Conservation (phyloP, 1,140 invertebrate genomes). For the Brachionus koreanus region DNA sequence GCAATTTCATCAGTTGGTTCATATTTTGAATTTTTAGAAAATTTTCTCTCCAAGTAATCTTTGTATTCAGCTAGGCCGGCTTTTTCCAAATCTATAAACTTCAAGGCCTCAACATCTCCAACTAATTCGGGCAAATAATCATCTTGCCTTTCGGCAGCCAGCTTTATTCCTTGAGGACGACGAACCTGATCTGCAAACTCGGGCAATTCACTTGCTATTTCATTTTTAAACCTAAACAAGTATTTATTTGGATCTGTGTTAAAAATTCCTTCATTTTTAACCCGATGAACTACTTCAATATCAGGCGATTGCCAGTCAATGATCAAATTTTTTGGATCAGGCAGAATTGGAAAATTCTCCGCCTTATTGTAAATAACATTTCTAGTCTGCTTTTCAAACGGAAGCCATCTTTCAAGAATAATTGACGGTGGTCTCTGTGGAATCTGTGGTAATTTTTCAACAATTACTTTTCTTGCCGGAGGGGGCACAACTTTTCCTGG, state of each 20-base stretch:
- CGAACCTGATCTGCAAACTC: not conserved
- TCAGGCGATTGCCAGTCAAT: not conserved
- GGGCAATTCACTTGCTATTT: not conserved
- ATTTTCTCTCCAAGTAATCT: not conserved
- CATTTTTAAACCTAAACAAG: not conserved
- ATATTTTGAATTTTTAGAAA: not conserved
- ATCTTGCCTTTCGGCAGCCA: not conserved
- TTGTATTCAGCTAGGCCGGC: not conserved
- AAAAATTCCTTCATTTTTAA: constrained; percentile 22
- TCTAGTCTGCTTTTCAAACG: constrained; percentile 17
- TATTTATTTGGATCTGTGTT: constrained; percentile 25
- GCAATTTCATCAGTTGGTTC: not conserved
- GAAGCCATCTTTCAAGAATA: constrained; percentile 40
- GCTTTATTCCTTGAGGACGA: not conserved
- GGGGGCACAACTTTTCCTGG: not conserved
- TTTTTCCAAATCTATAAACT: not conserved
- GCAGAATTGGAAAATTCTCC: not conserved
- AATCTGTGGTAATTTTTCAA: constrained; percentile 17
- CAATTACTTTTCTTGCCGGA: constrained; percentile 32
- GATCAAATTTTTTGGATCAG: constrained; percentile 6
- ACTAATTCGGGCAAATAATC: not conserved
- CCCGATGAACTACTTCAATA: not conserved
- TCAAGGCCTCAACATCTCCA: not conserved
- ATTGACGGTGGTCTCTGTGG: constrained; percentile 13
- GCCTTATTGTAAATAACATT: constrained; percentile 4